A percentile compares a stretch with the other conserved stretches of the same genome.
Conservation (phyloP, 2,888 invertebrate species). For the Drosophila cracens region DNA sequence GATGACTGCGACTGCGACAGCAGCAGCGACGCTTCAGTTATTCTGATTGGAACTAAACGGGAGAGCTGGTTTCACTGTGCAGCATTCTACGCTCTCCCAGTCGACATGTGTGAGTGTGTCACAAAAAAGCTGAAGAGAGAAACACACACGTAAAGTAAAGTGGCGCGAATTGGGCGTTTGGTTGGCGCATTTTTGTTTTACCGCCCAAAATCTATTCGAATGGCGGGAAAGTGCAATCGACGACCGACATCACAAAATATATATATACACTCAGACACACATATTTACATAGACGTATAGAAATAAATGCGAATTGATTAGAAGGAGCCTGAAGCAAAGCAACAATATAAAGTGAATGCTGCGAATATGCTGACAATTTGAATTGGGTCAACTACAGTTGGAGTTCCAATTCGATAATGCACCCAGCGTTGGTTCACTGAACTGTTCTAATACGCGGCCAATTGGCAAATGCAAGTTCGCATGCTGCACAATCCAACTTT, state of each 20-base stretch:
- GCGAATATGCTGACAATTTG: not conserved
- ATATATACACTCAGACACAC: not conserved
- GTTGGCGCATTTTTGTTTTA: constrained; percentile 77
- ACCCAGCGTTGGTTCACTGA: not conserved
- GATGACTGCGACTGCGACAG: constrained; percentile 7
- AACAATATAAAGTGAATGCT: not conserved
- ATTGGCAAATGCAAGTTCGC: not conserved
- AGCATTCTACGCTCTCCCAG: constrained; percentile 25
- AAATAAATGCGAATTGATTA: constrained; percentile 44
- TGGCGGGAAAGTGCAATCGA: constrained; percentile 77
- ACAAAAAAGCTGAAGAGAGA: constrained; percentile 42
- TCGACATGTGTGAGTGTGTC: constrained; percentile 49
- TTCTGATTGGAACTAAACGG: constrained; percentile 72
- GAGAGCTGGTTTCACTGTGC: constrained; percentile 61
- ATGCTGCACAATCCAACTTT: not conserved
- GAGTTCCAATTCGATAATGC: not conserved
- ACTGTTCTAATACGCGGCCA: not conserved
- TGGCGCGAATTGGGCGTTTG: constrained; percentile 79
- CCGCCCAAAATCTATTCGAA: constrained; percentile 75
- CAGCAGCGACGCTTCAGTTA: constrained; percentile 39
- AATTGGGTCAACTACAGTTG: constrained; percentile 34
- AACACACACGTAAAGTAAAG: constrained; percentile 51
- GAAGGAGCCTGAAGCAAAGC: constrained; percentile 20
- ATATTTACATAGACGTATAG: not conserved
- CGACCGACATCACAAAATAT: constrained; percentile 47